Conservation (phyloP, 2,888 invertebrate species). For the Chymomyza amoena region DNA sequence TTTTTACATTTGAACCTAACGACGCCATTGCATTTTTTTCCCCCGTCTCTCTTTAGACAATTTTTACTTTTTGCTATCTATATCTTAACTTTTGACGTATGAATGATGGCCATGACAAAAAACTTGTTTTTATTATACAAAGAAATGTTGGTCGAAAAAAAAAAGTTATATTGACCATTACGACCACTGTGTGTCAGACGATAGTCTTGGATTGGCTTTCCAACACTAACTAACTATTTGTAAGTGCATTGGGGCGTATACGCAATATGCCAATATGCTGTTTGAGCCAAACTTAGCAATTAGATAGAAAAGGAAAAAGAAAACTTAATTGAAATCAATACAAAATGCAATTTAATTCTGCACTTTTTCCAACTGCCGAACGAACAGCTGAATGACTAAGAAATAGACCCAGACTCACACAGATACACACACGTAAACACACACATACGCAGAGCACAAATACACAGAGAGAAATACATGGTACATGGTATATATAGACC, state of each 20-base stretch:
- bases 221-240: not conserved
- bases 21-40: too few species aligned
- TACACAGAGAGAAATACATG: too few species aligned
- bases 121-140: too few species aligned
- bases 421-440: not conserved
- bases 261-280: slow-evolving; percentile 26
- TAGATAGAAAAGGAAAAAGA: slow-evolving; percentile 1
- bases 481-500: not conserved
- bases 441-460: not conserved
- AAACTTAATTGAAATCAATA: slow-evolving; percentile 53
- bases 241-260: slow-evolving; percentile 35
- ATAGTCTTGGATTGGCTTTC: not conserved
- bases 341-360: slow-evolving; percentile 49
- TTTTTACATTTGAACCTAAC: too few species aligned
- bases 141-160: too few species aligned
- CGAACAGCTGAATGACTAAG: too few species aligned
- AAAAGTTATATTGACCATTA: too few species aligned
- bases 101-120: too few species aligned
- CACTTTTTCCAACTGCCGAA: slow-evolving; percentile 6
- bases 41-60: too few species aligned
- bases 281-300: not conserved
- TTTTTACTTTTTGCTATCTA: too few species aligned
- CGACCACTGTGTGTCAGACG: too few species aligned
- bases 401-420: slow-evolving; percentile 5
- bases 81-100: too few species aligned